These are phyloP conservation scores for Streptopelia turtur DNA, from an alignment of 2,797 vertebrate genomes.

Conservation along the genomic window DNA sequence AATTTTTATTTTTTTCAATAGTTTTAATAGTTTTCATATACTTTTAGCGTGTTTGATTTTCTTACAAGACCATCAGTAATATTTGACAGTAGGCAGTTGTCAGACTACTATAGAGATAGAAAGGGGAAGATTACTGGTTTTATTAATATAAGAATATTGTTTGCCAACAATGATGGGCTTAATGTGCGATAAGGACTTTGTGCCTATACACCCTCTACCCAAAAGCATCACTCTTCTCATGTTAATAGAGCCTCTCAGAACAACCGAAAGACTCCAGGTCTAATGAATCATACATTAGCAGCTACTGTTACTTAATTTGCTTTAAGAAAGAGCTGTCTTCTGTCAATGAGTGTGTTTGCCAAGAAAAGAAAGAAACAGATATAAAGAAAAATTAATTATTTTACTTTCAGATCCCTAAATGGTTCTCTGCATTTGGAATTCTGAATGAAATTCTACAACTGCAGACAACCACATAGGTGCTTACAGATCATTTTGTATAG, in stretches of 20 bases:
- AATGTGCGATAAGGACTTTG: background rate
- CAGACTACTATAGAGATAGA: background rate
- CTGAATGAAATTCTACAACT: background rate
- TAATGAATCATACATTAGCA: background rate
- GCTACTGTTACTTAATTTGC: background rate
- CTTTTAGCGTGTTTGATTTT: background rate
- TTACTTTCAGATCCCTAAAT: background rate
- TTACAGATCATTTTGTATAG: background rate
- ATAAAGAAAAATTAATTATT: background rate
- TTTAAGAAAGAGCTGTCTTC: constrained; percentile 24
- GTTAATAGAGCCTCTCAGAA: background rate
- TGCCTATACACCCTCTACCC: background rate
- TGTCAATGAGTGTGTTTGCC: background rate
- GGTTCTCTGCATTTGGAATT: background rate
- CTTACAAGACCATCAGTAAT: background rate
- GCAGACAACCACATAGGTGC: background rate
- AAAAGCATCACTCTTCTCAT: background rate
- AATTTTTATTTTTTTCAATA: background rate
- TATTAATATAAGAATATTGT: background rate
- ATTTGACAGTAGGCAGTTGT: background rate
- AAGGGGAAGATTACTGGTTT: background rate
- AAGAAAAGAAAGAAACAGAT: background rate
- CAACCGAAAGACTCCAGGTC: background rate
- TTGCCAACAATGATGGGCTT: background rate
- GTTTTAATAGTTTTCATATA: background rate